Evolutionary conservation across 2,888 invertebrate species (phyloP), one percentile per base, ranked within the genome.

Genomic region (Miltochrista miniata): DNA sequence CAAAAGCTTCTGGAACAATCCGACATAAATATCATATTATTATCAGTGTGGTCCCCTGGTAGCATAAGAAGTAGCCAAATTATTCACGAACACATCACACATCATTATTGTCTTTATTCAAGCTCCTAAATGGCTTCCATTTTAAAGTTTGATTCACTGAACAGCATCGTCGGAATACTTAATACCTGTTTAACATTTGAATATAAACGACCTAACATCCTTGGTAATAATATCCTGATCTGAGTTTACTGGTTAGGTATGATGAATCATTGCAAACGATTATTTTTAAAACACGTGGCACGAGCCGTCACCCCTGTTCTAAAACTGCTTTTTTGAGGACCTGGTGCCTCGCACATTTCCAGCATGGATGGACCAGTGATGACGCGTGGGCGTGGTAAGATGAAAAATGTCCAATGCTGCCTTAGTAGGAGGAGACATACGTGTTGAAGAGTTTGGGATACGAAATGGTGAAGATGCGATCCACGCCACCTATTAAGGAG

Each of bases 121-220:
- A 58, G 50, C 57, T 45, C 59, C 58, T 38, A 47, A 58, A 47
- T 54, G 33, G 54, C 42, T 30, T 51, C 56, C 56, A 66, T 68
- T 53, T 43, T 54, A 53, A 68, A 52, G 51, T 45, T 49, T 68
- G 61, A 65, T 48, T 63, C 61, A 69, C 54, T 64, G 57, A 46
- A 13, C 49, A 52, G 56, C 69, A 64, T 49, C 44, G 34, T 45
- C 53, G 37, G 68, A 66, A 68, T 68, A 68, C 37, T 33, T 51
- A 66, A 51, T 62, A 33, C n/a, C 59, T 64, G 41, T 49, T 68
- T 69, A 44, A 54, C 55, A 66, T 69, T 55, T 43, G 13, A 45
- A 41, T 47, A 46, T 35, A 40, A 42, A 45, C 41, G 4, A 11
- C 18, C 12, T 49, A 51, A 50, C 3, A 31, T 8, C 43, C 44